Base-by-base conservation (phyloP, 2,113 vertebrate genomes). In the Oplegnathus fasciatus region DNA sequence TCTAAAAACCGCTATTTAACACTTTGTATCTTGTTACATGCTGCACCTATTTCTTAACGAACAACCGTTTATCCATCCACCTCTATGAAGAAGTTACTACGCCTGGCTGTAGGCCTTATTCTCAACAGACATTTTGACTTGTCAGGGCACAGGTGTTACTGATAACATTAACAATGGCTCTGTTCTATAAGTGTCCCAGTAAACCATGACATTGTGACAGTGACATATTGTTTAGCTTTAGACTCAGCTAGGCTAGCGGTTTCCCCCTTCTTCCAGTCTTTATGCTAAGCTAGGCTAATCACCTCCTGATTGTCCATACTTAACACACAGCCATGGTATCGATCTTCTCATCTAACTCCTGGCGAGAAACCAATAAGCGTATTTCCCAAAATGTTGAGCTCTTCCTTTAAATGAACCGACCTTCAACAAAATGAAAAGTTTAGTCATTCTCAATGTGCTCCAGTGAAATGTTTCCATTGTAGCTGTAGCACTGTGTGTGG, bases 401-500 rank as follows among this genome's bases (percentile, higher is more conserved):
- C 28, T 58, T 46, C 50, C 62, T 37, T 61, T 24, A 40, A 80
- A 57, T 10, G 0, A 57, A 30, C 64, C 37, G 32, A 62, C 37
- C 11, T 66, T 67, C 28, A 57, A 42, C 30, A 55, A 57, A 62
- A 17, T 57, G 42, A n/a, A 4, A 11, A 34, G 28, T 32, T 77
- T 44, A 17, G 48, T 71, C 40, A 40, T 46, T 60, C 40, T 28
- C 30, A 76, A n/a, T 71, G 68, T 68, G 64, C 37, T 44, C n/a
- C n/a, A 34, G 54, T 55, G 28, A 81, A 84, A 75, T 28, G 15
- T 37, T 22, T 48, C 54, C 48, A 28, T 57, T 84, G 62, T 67
- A 54, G 78, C 18, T 64, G n/a, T 6, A 48, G 62, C 75, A 20
- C 68, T 69, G 81, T 90, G 91, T 92, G 91, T 85, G 89, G 88